Evolutionary conservation across 1,140 invertebrate genomes (phyloP), one percentile per base, ranked within the genome.

Genomic region (Drosophila bipectinata): DNA sequence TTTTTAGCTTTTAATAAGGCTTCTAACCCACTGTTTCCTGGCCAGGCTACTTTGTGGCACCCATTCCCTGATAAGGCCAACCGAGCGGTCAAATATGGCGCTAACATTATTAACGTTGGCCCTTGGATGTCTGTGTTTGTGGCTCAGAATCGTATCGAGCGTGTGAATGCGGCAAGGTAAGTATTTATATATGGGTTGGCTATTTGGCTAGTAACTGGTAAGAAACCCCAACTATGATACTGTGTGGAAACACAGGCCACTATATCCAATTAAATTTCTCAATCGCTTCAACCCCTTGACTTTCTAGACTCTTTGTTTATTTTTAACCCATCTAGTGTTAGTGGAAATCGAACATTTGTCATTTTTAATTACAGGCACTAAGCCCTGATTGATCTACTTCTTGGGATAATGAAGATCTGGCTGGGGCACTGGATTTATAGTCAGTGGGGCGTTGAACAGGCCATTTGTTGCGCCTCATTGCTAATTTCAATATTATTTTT

Each of bases 401-500:
- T 51, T 28, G 12, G 37, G 34, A 32, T 32, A 44, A n/a, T 44
- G 58, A 71, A 59, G 62, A 80, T 53, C 59, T 69, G 79, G 49
- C 77, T 48, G 26, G 21, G 66, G 30, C 41, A 45, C 56, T 72
- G 58, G 54, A 87, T 82, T 82, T 87, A 87, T 87, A 54, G 44
- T 24, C 56, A 39, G 26, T 57, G 39, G 44, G 21, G 44, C 54
- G 48, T 55, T 60, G 48, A 71, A 67, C 79, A 87, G 66, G 63
- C 81, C 83, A 88, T 88, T 88, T 88, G 76, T 76, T 79, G 68
- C 84, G 83, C 84, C 76, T 79, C 72, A 64, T 88, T 87, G 83
- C 83, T 87, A 77, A 87, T 88, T 88, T 87, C 88, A 76, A 87
- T 88, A 87, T 87, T 88, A 88, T 88, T 88, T 88, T 89, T 79